These are phyloP conservation scores for Athetis lepigone DNA, from an alignment of 2,888 invertebrate genomes.

Conservation along the genomic window DNA sequence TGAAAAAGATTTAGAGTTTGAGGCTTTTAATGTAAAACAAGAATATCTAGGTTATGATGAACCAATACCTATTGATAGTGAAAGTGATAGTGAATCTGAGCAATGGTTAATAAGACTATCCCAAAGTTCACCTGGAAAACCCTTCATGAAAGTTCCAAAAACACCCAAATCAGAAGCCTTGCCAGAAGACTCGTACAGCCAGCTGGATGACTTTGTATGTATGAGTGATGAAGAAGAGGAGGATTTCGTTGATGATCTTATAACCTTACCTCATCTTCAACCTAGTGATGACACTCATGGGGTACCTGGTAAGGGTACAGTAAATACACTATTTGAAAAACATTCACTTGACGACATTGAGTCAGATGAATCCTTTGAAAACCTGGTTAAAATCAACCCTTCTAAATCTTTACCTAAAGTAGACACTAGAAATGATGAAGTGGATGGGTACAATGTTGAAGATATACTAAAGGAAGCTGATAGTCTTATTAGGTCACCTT, in stretches of 20 bases:
- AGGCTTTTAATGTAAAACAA: conserved; percentile 83
- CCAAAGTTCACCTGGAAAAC: conserved; percentile 85
- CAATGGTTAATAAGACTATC: conserved; percentile 89
- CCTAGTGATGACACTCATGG: conserved; percentile 42
- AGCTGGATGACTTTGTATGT: conserved; percentile 76
- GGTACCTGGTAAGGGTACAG: conserved; percentile 19
- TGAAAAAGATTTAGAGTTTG: conserved; percentile 80
- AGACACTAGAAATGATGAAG: conserved; percentile 61
- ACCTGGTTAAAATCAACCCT: conserved; percentile 59
- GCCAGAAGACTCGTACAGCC: conserved; percentile 83
- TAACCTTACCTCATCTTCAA: conserved; percentile 69
- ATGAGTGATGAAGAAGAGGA: conserved; percentile 62
- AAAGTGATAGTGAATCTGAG: conserved; percentile 89
- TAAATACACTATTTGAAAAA: conserved; percentile 20
- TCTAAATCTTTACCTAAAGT: conserved; percentile 29
- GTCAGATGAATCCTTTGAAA: conserved; percentile 59
- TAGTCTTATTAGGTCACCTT: conserved; percentile 41
- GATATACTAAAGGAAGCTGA: conserved; percentile 49
- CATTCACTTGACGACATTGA: conserved; percentile 21
- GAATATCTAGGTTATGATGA: conserved; percentile 82
- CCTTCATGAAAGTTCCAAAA: conserved; percentile 71
- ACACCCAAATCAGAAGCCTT: conserved; percentile 62
- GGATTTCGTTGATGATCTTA: conserved; percentile 78
- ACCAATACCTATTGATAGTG: conserved; percentile 79
- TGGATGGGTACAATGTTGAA: conserved; percentile 66